Evolutionary conservation across 2,113 vertebrate species (phyloP).

Genomic region (Chrysochloris asiatica): DNA sequence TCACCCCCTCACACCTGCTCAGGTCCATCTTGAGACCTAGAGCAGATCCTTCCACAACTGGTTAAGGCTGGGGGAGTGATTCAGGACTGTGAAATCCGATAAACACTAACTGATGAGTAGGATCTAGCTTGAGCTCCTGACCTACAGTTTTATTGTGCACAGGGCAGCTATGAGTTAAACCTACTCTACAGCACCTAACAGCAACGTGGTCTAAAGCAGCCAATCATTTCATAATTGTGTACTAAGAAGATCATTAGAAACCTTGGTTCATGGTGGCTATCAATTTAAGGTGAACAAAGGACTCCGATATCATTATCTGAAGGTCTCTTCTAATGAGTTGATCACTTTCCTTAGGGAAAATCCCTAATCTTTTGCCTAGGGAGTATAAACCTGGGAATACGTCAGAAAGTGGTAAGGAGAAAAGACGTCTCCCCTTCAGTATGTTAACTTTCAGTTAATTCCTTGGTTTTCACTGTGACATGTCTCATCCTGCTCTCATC

Average conservation of each 20-base stretch:
- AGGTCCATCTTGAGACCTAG: neutral
- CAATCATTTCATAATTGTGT: neutral
- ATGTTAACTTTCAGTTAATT: neutral
- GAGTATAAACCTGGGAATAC: neutral
- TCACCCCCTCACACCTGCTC: neutral
- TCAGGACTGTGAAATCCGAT: neutral
- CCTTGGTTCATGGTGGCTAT: neutral
- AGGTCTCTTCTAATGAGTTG: neutral
- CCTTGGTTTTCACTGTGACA: neutral
- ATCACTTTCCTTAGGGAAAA: neutral
- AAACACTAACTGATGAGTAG: neutral
- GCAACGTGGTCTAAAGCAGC: neutral
- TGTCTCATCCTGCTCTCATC: neutral
- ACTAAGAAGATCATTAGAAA: neutral
- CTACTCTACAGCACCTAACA: too few relatives aligned
- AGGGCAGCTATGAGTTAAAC: too few relatives aligned
- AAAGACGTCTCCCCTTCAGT: neutral
- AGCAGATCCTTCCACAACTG: neutral
- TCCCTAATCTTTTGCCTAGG: neutral
- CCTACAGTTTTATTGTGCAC: too few relatives aligned
- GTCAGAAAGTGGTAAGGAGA: neutral
- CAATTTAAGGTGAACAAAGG: neutral
- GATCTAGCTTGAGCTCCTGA: neutral
- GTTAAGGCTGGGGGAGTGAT: neutral
- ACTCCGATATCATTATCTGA: neutral